phyloP scores from a whole-genome alignment of 2,888 invertebrate species.

The Cerceris ruficornis region DNA sequence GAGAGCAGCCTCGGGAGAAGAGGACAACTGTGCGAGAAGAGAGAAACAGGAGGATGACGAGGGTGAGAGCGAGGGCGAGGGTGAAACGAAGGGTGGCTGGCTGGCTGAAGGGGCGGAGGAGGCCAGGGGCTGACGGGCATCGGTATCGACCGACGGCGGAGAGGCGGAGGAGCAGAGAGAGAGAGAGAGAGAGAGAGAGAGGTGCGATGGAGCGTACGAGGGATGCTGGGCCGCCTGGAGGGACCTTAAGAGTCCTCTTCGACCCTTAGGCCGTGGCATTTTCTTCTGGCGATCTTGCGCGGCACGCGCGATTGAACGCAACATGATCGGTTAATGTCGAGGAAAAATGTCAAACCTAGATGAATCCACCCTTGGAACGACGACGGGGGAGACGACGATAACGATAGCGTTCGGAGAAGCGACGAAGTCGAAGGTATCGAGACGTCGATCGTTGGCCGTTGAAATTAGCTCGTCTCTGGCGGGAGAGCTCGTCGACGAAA shows the following conservation, averaged over 20 bases:
- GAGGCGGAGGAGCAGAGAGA: slow-evolving; percentile 42
- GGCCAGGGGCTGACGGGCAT: slow-evolving; percentile 61
- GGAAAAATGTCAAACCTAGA: slow-evolving; percentile 6
- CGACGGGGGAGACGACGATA: background rate
- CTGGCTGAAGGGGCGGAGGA: slow-evolving; percentile 10
- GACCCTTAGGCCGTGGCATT: slow-evolving; percentile 42
- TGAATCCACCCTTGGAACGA: background rate
- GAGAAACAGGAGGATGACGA: slow-evolving; percentile 21
- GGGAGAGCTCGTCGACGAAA: background rate
- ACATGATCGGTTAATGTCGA: background rate
- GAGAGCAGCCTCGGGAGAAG: slow-evolving; percentile 39
- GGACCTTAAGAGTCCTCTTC: slow-evolving; percentile 46
- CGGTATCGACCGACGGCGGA: slow-evolving; percentile 65
- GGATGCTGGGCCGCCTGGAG: slow-evolving; percentile 53
- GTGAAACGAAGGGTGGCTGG: background rate
- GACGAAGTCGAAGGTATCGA: background rate
- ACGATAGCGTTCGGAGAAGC: background rate
- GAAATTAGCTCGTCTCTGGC: background rate
- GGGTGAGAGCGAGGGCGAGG: slow-evolving; percentile 10
- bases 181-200: no score
- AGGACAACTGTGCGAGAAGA: slow-evolving; percentile 13
- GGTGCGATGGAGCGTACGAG: slow-evolving; percentile 60
- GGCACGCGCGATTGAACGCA: slow-evolving; percentile 10
- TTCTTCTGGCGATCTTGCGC: slow-evolving; percentile 19
- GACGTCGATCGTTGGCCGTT: background rate